phyloP scores from a whole-genome alignment of 2,888 invertebrate genomes.

The Tachystola acroxantha region DNA sequence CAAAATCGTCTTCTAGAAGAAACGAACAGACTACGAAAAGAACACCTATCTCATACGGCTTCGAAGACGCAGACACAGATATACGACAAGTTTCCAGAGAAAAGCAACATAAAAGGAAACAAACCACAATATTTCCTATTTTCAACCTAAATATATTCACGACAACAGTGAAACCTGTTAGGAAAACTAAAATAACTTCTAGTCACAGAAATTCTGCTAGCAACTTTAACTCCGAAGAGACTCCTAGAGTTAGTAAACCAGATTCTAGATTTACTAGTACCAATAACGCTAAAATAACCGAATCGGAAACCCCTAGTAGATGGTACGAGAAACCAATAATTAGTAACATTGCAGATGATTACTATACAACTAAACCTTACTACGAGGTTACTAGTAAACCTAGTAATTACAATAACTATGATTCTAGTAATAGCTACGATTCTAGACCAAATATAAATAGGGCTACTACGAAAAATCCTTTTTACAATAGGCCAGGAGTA shows the following conservation, averaged over 20 bases:
- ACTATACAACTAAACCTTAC: constrained; percentile 5
- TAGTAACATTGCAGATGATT: constrained; percentile 10
- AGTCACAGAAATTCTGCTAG: constrained; percentile 15
- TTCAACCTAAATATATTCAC: constrained; percentile 13
- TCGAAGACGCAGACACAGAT: constrained; percentile 3
- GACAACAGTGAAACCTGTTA: constrained; percentile 18
- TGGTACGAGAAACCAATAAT: constrained; percentile 9
- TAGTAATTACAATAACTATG: constrained; percentile 1
- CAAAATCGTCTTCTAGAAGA: constrained; percentile 15
- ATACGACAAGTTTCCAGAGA: constrained; percentile 2
- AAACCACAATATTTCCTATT: constrained; percentile 13
- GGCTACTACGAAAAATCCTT: constrained; percentile 28
- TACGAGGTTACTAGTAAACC: constrained; percentile 2
- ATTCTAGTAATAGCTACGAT: constrained; percentile 3
- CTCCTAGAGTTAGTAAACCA: constrained; percentile 14
- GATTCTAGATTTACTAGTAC: constrained; percentile 3
- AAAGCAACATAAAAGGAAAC: constrained; percentile 21
- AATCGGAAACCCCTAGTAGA: constrained; percentile 2
- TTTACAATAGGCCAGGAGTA: constrained; percentile 42
- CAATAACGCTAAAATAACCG: constrained; percentile 3
- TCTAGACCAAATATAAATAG: constrained; percentile 5
- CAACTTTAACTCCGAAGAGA: constrained; percentile 7
- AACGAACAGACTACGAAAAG: too few species aligned
- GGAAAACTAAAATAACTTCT: constrained; percentile 19
- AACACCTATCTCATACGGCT: constrained; percentile 5